Evolutionary conservation across 1,140 invertebrate species (phyloP).

Genomic region (Phenacoccus solenopsis): DNA sequence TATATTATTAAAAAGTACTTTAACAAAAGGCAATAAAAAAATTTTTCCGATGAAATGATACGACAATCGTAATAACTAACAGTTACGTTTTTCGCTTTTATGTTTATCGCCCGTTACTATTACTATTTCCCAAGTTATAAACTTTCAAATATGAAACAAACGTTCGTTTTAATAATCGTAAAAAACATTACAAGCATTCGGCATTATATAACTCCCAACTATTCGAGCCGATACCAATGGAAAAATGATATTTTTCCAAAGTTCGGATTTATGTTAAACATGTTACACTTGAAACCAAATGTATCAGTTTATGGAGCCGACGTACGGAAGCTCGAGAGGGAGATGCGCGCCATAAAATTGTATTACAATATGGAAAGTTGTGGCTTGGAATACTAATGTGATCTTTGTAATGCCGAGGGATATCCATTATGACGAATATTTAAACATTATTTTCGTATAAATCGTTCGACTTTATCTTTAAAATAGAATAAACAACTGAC

Average conservation of each 20-base stretch:
- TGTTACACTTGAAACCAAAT: constrained; percentile 12
- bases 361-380: constrained; percentile 17
- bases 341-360: constrained; percentile 10
- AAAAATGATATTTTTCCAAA: constrained; percentile 7
- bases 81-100: not conserved
- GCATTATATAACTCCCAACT: not conserved
- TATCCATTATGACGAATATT: constrained; percentile 17
- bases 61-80: not conserved
- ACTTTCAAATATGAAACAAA: constrained; percentile 12
- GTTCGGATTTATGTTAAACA: constrained; percentile 10
- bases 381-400: constrained; percentile 5
- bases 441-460: constrained; percentile 17
- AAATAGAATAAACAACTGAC: constrained; percentile 13
- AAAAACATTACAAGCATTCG: constrained; percentile 15
- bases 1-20: not conserved
- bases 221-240: not conserved
- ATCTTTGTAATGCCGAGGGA: constrained; percentile 10
- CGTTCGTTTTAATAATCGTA: constrained; percentile 17
- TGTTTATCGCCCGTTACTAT: constrained; percentile 3
- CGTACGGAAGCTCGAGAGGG: not conserved
- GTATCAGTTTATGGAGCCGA: constrained; percentile 8
- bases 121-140: constrained; percentile 14
- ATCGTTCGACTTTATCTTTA: constrained; percentile 10
- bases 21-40: not conserved
- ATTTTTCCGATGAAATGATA: not conserved